Evolutionary conservation across 2,797 vertebrate genomes (phyloP).

Genomic region (Hyperoplus lanceolatus): DNA sequence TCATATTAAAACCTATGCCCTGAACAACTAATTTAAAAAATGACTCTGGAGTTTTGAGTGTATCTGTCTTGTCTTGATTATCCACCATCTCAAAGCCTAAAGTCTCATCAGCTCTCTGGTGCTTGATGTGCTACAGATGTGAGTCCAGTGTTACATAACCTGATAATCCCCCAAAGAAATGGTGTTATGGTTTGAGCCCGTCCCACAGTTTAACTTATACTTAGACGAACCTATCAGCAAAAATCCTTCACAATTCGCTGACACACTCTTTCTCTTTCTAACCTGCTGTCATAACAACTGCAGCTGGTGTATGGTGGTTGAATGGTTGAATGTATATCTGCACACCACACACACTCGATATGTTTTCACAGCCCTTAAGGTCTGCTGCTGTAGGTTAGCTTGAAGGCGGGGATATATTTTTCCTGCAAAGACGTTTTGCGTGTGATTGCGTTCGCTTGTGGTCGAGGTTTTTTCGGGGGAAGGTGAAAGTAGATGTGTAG

Average conservation of each 20-base stretch:
- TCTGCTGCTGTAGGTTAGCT: slow-evolving; percentile 61
- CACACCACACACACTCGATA: slow-evolving; percentile 8
- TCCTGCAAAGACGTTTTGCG: slow-evolving; percentile 14
- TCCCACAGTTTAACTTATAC: slow-evolving; percentile 11
- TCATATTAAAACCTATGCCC: too few species aligned
- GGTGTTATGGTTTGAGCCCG: slow-evolving; percentile 27
- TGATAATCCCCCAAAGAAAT: slow-evolving; percentile 17
- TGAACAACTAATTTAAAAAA: too few species aligned
- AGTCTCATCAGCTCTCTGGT: neutral
- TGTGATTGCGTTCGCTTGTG: slow-evolving; percentile 30
- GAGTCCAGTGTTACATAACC: slow-evolving; percentile 47
- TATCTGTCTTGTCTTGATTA: slow-evolving; percentile 2
- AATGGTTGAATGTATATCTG: slow-evolving; percentile 29
- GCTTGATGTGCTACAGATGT: slow-evolving; percentile 28
- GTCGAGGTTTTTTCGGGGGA: slow-evolving; percentile 17
- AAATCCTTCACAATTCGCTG: slow-evolving; percentile 47
- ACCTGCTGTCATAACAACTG: slow-evolving; percentile 63
- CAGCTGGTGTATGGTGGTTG: slow-evolving; percentile 18
- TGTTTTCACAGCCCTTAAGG: slow-evolving; percentile 61
- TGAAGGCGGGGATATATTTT: slow-evolving; percentile 39
- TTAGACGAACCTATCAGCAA: slow-evolving; percentile 25
- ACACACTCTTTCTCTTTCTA: slow-evolving; percentile 40
- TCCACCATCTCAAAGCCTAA: slow-evolving; percentile 8
- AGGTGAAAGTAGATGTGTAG: slow-evolving; percentile 15
- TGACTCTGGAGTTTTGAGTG: neutral